These are phyloP conservation scores for Cryptomyrus ogoouensis DNA, from an alignment of 2,113 vertebrate species.

Conservation along the genomic window DNA sequence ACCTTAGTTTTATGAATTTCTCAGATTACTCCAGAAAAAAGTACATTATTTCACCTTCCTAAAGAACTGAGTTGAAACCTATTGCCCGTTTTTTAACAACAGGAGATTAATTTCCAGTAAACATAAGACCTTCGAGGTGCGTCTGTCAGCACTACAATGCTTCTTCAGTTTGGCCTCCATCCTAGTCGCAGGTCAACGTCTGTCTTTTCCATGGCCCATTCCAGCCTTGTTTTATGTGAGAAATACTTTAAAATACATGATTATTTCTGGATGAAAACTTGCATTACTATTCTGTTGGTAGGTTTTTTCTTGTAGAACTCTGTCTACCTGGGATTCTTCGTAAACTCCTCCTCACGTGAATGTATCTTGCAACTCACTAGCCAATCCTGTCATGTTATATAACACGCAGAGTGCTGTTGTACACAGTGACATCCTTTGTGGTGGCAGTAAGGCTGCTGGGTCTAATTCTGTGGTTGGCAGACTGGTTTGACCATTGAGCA, in stretches of 20 bases:
- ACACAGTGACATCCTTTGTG: not conserved
- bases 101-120: not conserved
- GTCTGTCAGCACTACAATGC: not conserved
- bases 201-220: not conserved
- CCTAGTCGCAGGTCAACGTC: not conserved
- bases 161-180: not conserved
- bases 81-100: not conserved
- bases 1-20: not conserved
- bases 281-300: not conserved
- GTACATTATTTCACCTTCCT: not conserved
- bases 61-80: not conserved
- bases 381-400: not conserved
- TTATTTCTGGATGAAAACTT: not conserved
- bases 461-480: not conserved
- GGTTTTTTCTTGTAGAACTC: not conserved
- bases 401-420: not conserved
- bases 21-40: not conserved
- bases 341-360: not conserved
- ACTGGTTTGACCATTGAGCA: not conserved
- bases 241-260: not conserved
- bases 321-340: not conserved
- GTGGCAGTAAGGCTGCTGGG: no score
- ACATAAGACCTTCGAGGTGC: not conserved
- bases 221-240: not conserved
- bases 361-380: not conserved